Evolutionary conservation across 2,888 invertebrate species (phyloP).

Genomic region (Molanna angustata): DNA sequence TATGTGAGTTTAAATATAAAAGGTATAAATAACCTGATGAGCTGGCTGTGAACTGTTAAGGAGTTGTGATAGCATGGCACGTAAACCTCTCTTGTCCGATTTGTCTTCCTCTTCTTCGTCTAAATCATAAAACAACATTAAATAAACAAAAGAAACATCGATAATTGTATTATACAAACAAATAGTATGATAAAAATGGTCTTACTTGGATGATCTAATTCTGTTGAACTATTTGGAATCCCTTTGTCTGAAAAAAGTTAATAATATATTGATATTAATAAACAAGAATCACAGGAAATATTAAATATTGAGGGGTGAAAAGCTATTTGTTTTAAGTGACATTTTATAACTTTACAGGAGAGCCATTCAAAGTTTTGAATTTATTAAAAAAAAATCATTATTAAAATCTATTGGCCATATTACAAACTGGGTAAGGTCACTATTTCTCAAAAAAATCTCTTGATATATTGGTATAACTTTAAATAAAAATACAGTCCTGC

Average conservation of each 20-base stretch:
- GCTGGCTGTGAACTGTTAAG: slow-evolving; percentile 50
- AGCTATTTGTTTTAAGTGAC: too few species aligned
- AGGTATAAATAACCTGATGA: slow-evolving; percentile 44
- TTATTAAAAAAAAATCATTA: too few species aligned
- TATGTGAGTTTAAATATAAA: too few species aligned
- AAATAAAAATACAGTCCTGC: too few species aligned
- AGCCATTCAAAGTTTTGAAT: too few species aligned
- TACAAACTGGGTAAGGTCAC: too few species aligned
- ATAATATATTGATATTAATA: neutral
- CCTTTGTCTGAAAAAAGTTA: neutral
- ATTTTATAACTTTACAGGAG: too few species aligned
- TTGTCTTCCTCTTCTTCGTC: slow-evolving; percentile 51
- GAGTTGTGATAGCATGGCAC: slow-evolving; percentile 49
- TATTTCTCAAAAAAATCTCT: too few species aligned
- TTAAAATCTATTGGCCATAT: too few species aligned
- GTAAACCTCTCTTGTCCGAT: slow-evolving; percentile 51
- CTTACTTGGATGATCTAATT: slow-evolving; percentile 8
- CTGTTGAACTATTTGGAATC: neutral
- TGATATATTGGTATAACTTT: too few species aligned
- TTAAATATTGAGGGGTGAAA: too few species aligned
- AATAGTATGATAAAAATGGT: neutral
- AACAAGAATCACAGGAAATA: too few species aligned
- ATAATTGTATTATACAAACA: neutral
- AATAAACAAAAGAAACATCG: slow-evolving; percentile 1
- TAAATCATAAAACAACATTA: slow-evolving; percentile 1